Percentiles rank a stretch among this genome's conserved stretches.
These are phyloP conservation scores for Cephus nigrinus DNA, from an alignment of 2,888 invertebrate genomes.

Conservation along the genomic window DNA sequence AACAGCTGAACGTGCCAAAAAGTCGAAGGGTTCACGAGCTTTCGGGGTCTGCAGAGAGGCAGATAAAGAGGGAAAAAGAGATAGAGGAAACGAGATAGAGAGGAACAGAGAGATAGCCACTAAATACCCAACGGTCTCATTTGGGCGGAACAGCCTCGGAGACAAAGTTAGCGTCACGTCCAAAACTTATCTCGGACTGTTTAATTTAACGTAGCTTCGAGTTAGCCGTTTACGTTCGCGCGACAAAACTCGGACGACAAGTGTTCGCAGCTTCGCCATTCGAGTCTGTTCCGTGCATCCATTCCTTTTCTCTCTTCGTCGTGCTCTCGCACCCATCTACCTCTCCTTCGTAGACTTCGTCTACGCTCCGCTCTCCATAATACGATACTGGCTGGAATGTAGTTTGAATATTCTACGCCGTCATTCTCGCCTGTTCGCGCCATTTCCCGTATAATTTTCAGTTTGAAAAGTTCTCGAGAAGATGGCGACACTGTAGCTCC, in stretches of 20 bases:
- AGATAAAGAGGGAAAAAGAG: background rate
- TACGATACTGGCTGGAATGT: slow-evolving; percentile 32
- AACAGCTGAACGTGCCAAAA: background rate
- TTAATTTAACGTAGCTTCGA: slow-evolving; percentile 59
- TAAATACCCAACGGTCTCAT: background rate
- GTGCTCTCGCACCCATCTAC: slow-evolving; percentile 14
- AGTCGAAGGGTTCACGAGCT: background rate
- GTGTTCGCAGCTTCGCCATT: slow-evolving; percentile 34
- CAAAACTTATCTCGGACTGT: slow-evolving; percentile 56
- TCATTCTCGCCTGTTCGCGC: slow-evolving; percentile 25
- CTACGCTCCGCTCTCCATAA: slow-evolving; percentile 26
- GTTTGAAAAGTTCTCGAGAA: slow-evolving; percentile 29
- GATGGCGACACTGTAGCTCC: background rate
- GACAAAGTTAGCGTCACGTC: slow-evolving; percentile 52
- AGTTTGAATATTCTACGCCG: slow-evolving; percentile 23
- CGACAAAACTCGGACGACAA: slow-evolving; percentile 44
- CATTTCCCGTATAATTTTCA: slow-evolving; percentile 45
- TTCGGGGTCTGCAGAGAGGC: background rate
- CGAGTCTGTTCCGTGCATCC: background rate
- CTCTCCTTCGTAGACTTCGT: background rate
- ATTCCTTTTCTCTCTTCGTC: slow-evolving; percentile 1
- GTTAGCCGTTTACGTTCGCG: slow-evolving; percentile 53
- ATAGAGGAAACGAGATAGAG: background rate
- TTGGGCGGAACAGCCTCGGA: background rate
- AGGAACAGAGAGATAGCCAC: background rate